phyloP scores from a whole-genome alignment of 2,797 vertebrate species.

The Crossoptilon crossoptilon region DNA sequence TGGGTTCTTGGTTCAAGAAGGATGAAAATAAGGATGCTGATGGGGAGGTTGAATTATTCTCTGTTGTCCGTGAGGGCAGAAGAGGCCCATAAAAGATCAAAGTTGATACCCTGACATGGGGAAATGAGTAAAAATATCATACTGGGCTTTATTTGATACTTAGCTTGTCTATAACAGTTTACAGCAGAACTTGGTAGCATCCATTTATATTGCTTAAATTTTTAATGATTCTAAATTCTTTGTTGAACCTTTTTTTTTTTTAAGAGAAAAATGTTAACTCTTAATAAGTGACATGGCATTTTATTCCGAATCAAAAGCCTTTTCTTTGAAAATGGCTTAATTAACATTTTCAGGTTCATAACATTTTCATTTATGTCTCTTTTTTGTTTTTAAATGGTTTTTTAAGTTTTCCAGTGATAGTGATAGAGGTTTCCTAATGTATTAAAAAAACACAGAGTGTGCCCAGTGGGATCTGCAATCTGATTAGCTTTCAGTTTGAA shows the following conservation, averaged over 20 bases:
- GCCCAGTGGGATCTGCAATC: constrained; percentile 77
- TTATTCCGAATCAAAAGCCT: constrained; percentile 76
- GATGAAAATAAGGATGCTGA: neutral
- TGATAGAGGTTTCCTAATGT: constrained; percentile 77
- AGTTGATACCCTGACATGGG: neutral
- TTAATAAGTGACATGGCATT: constrained; percentile 70
- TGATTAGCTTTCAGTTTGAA: constrained; percentile 77
- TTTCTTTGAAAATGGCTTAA: constrained; percentile 77
- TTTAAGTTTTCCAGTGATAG: constrained; percentile 79
- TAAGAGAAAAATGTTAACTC: constrained; percentile 29
- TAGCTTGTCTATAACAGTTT: constrained; percentile 15
- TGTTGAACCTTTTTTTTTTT: constrained; percentile 64
- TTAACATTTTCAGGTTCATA: constrained; percentile 82
- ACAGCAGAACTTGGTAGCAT: constrained; percentile 49
- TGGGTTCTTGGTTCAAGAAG: neutral
- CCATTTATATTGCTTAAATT: constrained; percentile 51
- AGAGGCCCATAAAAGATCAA: neutral
- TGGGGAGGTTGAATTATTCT: neutral
- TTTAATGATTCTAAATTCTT: constrained; percentile 70
- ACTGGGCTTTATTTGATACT: constrained; percentile 12
- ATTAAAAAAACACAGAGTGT: constrained; percentile 74
- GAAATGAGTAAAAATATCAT: neutral
- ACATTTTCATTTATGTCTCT: constrained; percentile 83
- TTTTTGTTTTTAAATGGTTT: constrained; percentile 80
- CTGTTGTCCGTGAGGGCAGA: neutral